Conservation (phyloP, 2,888 invertebrate species). For the Ceramica pisi region DNA sequence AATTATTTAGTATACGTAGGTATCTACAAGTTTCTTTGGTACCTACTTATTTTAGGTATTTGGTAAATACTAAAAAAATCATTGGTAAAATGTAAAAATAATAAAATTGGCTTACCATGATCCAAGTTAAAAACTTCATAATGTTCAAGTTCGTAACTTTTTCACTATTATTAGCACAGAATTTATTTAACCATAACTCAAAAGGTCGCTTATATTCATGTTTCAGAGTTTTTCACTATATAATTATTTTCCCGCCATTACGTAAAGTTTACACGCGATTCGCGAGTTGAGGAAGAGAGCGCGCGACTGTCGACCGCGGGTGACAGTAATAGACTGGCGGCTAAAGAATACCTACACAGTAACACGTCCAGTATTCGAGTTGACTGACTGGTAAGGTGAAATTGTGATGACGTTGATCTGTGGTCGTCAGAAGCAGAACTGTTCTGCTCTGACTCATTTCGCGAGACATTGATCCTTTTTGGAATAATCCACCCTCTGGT, state of each 20-base stretch:
- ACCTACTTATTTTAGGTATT: too few relatives aligned
- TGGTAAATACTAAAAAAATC: neutral
- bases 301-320: constrained; percentile 73
- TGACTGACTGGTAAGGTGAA: constrained; percentile 68
- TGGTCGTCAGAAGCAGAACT: constrained; percentile 50
- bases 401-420: constrained; percentile 68
- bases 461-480: constrained; percentile 23
- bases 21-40: neutral
- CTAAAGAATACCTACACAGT: constrained; percentile 44
- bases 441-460: constrained; percentile 57
- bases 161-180: constrained; percentile 62
- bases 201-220: constrained; percentile 38
- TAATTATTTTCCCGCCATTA: constrained; percentile 81
- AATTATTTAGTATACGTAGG: neutral
- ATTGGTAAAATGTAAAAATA: neutral
- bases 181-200: constrained; percentile 56
- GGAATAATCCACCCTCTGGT: constrained; percentile 4
- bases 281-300: constrained; percentile 62
- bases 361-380: constrained; percentile 63
- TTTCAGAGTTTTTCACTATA: constrained; percentile 25
- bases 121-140: constrained; percentile 77
- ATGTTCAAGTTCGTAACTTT: constrained; percentile 65
- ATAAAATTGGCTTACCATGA: constrained; percentile 70
- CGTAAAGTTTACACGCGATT: constrained; percentile 84
- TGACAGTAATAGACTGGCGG: constrained; percentile 77